Evolutionary conservation across 2,888 invertebrate species (phyloP), one percentile per base, ranked within the genome.

Genomic region (Latrodectus hesperus): DNA sequence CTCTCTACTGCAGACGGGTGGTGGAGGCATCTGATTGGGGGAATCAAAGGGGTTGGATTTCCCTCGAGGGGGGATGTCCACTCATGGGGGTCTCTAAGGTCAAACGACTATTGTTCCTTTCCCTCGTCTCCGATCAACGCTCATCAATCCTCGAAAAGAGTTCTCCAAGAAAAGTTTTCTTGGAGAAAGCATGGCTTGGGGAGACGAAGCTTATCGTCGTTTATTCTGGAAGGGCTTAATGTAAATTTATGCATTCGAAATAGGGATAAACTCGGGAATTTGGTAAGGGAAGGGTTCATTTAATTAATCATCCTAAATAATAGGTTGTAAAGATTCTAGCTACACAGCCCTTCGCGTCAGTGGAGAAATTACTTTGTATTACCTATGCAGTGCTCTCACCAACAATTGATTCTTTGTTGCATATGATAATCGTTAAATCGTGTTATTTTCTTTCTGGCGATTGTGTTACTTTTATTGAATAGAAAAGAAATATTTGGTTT

Each of bases 51-150:
- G 55, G 55, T 55, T 16, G 55, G 55, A 55, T 55, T 55, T 55
- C 55, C 67, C n/a, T 10, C 70, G 38, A 26, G 49, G 51, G n/a
- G 72, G 72, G 72, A 12, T 51, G n/a, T 38, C 52, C 72, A n/a
- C 67, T 67, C 67, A 16, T 12, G 72, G 72, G 38, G 52, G 72
- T 72, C 72, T 52, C 72, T 52, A 51, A 52, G 72, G 72, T 70
- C 72, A 72, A 38, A 14, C 72, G 72, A 51, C 72, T 10, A 72
- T 72, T 72, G 72, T 72, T 52, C 72, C 51, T 17, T 72, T 52
- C 51, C 72, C 72, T 72, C 51, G 51, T 72, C 72, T 16, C 55
- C 11, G 55, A 55, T 55, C 55, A 55, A 11, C 55, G 55, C 55
- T 55, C 55, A 55, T 55, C 55, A 55, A 55, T 55, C 55, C 55